Percentiles rank a stretch among this genome's conserved stretches.
These are phyloP conservation scores for Myotis vivesi DNA, from an alignment of 2,797 vertebrate genomes.

Conservation along the genomic window DNA sequence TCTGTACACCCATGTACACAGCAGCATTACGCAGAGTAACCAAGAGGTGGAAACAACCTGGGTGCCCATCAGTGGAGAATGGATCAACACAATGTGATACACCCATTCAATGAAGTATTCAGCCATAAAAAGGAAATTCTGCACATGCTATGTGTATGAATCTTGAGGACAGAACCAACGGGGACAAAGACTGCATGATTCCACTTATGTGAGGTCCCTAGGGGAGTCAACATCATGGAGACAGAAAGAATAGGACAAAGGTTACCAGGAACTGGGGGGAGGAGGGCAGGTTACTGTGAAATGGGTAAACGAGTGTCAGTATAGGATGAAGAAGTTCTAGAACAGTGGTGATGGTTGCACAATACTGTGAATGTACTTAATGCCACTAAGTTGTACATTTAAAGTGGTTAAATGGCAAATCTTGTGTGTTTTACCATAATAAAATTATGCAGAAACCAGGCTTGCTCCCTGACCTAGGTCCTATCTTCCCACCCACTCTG, in stretches of 20 bases:
- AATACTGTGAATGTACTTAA: not conserved
- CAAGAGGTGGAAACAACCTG: not conserved
- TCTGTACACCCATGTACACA: too few species aligned
- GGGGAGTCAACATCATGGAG: not conserved
- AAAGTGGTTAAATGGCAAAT: not conserved
- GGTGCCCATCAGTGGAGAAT: not conserved
- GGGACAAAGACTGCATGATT: not conserved
- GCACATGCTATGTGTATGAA: not conserved
- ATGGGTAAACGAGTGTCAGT: not conserved
- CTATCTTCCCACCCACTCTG: not conserved
- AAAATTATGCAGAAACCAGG: not conserved
- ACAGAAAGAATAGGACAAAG: not conserved
- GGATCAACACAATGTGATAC: not conserved
- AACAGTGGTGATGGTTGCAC: not conserved
- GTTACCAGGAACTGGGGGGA: not conserved
- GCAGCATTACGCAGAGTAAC: not conserved
- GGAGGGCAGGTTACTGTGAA: not conserved
- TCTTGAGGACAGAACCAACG: not conserved
- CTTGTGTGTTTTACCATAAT: not conserved
- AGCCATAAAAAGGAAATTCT: not conserved
- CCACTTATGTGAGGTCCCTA: too few species aligned
- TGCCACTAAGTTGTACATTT: not conserved
- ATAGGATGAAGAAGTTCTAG: not conserved
- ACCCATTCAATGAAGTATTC: rapidly evolving
- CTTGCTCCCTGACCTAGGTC: not conserved